phyloP scores from a whole-genome alignment of 2,797 vertebrate species.

The Buphagus erythrorhynchus region DNA sequence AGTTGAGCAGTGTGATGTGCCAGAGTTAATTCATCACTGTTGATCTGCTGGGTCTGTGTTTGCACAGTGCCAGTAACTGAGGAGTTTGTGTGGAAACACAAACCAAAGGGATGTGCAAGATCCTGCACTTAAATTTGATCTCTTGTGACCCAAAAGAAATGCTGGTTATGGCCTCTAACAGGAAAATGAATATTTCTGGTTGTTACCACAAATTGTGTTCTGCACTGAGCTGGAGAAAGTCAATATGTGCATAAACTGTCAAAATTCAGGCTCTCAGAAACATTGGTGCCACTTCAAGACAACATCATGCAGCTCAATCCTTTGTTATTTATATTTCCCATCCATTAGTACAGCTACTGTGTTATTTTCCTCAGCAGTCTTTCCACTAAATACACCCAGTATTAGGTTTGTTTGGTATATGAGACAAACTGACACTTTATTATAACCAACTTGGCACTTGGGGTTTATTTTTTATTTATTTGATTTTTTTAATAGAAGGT shows the following conservation, averaged over 20 bases:
- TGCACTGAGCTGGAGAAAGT: background rate
- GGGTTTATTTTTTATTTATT: conserved; percentile 65
- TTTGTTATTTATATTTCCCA: background rate
- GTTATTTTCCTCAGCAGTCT: background rate
- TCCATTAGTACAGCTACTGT: background rate
- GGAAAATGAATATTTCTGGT: background rate
- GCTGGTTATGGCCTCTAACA: background rate
- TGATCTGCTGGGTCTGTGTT: conserved; percentile 11
- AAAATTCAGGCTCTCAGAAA: background rate
- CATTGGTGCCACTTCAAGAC: background rate
- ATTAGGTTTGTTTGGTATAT: conserved; percentile 8
- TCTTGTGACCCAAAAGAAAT: background rate
- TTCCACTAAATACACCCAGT: conserved; percentile 16
- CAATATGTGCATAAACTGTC: background rate
- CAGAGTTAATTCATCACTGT: background rate
- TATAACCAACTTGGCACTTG: conserved; percentile 49
- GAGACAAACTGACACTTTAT: conserved; percentile 66
- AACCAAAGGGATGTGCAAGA: background rate
- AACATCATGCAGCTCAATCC: background rate
- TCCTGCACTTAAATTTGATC: background rate
- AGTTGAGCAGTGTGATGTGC: background rate
- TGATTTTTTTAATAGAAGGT: background rate
- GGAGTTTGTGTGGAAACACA: conserved; percentile 13
- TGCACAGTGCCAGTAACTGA: conserved; percentile 14
- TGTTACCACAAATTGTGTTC: background rate